Evolutionary conservation across 2,113 vertebrate genomes (phyloP).

Genomic region (Phoenicopterus ruber): DNA sequence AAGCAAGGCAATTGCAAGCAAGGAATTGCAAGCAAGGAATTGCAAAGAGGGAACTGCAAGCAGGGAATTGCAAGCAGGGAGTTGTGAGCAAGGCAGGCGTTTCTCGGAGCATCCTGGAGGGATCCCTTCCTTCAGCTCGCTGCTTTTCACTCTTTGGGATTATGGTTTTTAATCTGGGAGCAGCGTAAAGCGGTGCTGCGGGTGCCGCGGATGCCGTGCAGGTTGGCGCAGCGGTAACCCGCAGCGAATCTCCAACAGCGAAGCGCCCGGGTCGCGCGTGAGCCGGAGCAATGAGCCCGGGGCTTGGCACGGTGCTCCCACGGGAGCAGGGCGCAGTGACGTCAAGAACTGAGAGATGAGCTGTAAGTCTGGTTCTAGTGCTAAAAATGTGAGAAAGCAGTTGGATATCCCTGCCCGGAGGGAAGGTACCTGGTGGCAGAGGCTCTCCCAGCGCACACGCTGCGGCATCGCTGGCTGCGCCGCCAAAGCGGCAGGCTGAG

Average conservation of each 20-base stretch:
- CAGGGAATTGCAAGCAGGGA: background rate
- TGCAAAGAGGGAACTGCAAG: background rate
- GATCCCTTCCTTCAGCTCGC: background rate
- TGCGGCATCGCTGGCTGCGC: background rate
- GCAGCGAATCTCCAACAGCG: background rate
- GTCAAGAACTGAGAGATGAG: accelerated
- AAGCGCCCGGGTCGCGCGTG: accelerated
- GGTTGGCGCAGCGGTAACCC: background rate
- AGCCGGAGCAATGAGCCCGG: accelerated
- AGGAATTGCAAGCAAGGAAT: background rate
- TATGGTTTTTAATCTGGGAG: background rate
- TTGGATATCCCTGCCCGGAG: background rate
- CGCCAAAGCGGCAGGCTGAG: background rate
- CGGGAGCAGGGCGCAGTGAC: accelerated
- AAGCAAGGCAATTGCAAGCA: background rate
- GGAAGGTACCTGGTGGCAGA: background rate
- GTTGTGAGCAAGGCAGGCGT: background rate
- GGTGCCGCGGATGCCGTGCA: background rate
- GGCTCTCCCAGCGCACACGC: background rate
- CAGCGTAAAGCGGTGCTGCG: accelerated
- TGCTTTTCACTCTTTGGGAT: background rate
- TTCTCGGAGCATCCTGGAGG: background rate
- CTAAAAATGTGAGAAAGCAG: background rate
- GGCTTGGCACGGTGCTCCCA: background rate
- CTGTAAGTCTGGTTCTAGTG: background rate